A percentile compares a stretch with the other conserved stretches of the same genome.
phyloP scores from a whole-genome alignment of 2,113 vertebrate species.

The Strix aluco region DNA sequence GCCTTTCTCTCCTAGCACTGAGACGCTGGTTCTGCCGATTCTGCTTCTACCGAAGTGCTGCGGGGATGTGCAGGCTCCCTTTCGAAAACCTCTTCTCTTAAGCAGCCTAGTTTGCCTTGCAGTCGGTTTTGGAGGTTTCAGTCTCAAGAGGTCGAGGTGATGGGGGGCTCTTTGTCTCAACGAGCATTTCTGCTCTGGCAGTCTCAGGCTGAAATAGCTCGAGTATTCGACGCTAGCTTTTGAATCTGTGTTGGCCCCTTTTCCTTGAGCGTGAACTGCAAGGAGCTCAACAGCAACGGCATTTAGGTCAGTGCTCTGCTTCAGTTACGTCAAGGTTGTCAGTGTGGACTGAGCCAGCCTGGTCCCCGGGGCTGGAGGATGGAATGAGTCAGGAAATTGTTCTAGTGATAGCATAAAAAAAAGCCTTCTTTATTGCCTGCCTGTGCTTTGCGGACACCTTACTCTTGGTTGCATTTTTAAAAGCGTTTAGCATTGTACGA shows the following conservation, averaged over 20 bases:
- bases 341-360: neutral
- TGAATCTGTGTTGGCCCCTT: neutral
- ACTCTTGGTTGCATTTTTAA: neutral
- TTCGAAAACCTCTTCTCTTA: neutral
- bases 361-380: neutral
- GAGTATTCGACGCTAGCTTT: neutral
- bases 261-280: neutral
- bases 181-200: neutral
- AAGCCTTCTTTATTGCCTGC: neutral
- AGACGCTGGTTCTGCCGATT: too few relatives aligned
- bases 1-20: neutral
- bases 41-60: neutral
- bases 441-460: neutral
- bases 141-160: neutral
- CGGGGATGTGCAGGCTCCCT: neutral
- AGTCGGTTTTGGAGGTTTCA: neutral
- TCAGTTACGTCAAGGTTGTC: neutral
- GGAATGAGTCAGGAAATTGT: neutral
- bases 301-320: slow-evolving; percentile 29
- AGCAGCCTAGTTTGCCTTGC: neutral
- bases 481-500: neutral
- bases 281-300: neutral
- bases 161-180: neutral
- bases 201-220: neutral
- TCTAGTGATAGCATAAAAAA: neutral